Percentiles rank a stretch among this genome's conserved stretches.
Conservation (phyloP, 2,888 invertebrate genomes). For the Toxonevra muliebris region DNA sequence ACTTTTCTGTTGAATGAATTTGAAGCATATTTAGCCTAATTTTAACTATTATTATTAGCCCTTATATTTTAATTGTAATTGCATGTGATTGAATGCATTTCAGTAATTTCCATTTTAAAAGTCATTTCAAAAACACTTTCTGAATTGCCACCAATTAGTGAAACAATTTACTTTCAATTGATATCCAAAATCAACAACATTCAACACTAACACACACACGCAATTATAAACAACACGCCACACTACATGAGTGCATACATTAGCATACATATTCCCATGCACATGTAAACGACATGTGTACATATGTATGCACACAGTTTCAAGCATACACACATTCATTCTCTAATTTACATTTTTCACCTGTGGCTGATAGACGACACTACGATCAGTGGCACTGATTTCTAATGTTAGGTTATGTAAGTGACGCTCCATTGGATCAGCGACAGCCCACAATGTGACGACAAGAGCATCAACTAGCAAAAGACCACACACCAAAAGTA, state of each 20-base stretch:
- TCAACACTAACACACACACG: neutral
- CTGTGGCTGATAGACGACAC: constrained; percentile 87
- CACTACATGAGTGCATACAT: constrained; percentile 13
- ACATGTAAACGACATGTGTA: neutral
- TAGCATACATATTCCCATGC: neutral
- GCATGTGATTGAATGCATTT: too few species aligned
- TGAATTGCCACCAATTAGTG: too few species aligned
- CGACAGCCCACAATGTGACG: constrained; percentile 82
- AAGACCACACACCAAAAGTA: constrained; percentile 83
- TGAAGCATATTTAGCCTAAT: too few species aligned
- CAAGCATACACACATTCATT: neutral
- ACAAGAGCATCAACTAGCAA: constrained; percentile 84
- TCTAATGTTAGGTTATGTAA: constrained; percentile 84
- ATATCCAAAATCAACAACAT: too few species aligned
- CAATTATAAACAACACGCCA: neutral
- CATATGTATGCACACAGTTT: neutral
- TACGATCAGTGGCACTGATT: constrained; percentile 79
- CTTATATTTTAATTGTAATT: too few species aligned
- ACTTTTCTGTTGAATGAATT: too few species aligned
- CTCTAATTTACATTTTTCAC: constrained; percentile 62
- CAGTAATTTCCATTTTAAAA: too few species aligned
- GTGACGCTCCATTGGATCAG: constrained; percentile 89
- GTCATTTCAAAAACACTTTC: too few species aligned
- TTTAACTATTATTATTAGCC: too few species aligned
- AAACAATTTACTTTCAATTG: too few species aligned